Conservation (phyloP, 2,113 vertebrate species). For the Phrynosoma blainvillii region DNA sequence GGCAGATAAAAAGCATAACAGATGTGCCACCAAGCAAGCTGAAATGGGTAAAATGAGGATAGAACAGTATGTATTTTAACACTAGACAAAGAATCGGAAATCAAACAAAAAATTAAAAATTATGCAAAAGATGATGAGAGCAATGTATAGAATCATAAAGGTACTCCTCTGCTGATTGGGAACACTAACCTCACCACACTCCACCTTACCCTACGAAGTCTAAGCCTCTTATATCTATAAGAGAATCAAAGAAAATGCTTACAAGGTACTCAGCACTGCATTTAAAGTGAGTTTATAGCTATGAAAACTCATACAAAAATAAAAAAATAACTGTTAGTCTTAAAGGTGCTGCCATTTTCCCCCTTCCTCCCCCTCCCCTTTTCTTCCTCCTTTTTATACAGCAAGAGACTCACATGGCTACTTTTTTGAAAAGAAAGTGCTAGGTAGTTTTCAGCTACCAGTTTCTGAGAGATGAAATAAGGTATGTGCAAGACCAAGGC, state of each 20-base stretch:
- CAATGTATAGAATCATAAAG: slow-evolving; percentile 39
- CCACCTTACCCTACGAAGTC: background rate
- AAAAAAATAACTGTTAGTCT: too few relatives aligned
- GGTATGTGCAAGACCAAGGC: background rate
- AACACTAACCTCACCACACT: background rate
- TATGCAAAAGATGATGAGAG: background rate
- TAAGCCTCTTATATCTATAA: background rate
- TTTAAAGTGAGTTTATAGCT: too few relatives aligned
- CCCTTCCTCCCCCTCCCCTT: too few relatives aligned
- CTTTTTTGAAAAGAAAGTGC: background rate
- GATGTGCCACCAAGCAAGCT: background rate
- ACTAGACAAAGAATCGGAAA: background rate
- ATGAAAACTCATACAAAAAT: too few relatives aligned
- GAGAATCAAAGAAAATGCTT: too few relatives aligned
- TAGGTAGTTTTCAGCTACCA: background rate
- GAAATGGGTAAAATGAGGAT: slow-evolving; percentile 14
- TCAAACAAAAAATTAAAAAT: slow-evolving; percentile 9
- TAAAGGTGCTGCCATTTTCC: too few relatives aligned
- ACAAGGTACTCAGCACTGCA: too few relatives aligned
- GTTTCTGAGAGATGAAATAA: background rate
- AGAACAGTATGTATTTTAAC: background rate
- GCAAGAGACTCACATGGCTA: too few relatives aligned
- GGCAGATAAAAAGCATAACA: background rate
- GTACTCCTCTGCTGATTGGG: background rate
- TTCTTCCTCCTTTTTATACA: too few relatives aligned